Evolutionary conservation across 2,797 vertebrate genomes (phyloP), one percentile per base, ranked within the genome.

Genomic region (Garrulus glandarius): DNA sequence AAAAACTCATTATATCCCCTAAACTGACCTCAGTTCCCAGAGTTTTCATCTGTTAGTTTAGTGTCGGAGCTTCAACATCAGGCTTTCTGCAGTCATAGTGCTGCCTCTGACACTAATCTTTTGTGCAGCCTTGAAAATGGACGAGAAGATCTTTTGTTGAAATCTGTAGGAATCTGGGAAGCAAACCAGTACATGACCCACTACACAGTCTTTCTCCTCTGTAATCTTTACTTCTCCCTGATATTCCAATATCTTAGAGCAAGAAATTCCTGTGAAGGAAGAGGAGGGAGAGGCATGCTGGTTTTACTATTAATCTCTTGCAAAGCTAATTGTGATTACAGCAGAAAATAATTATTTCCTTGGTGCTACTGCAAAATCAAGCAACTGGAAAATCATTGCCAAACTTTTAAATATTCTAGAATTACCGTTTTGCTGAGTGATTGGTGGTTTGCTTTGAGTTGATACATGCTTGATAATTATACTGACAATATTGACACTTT

Each of bases 301-400:
- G 34, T 94, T 95, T 69, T 92, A 52, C 84, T 81, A 55, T 95
- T 96, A 96, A 92, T 95, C n/a, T 95, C 37, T 96, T 94, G 84
- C 63, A 95, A 93, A 92, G 56, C 69, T 84, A 94, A 39, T 78
- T 84, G 57, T 71, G 32, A 83, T 86, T 96, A 53, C 53, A 84
- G 68, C 91, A 93, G 56, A 86, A 96, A 96, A 92, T 63, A 78
- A 87, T 94, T 72, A 19, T 87, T 75, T 97, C n/a, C 39, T 88
- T 71, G 53, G 55, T 88, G 61, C 84, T 81, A 49, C 4, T 89
- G 63, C 36, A 93, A 29, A 64, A 75, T 85, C 59, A 67, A n/a
- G 50, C 67, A 78, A 70, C 79, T 67, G 84, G 50, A 44, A 92
- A 87, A 77, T 43, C 32, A 87, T 36, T 96, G 46, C 52, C 83